Conservation (phyloP, 2,888 invertebrate species). For the Cremastinae sp. region DNA sequence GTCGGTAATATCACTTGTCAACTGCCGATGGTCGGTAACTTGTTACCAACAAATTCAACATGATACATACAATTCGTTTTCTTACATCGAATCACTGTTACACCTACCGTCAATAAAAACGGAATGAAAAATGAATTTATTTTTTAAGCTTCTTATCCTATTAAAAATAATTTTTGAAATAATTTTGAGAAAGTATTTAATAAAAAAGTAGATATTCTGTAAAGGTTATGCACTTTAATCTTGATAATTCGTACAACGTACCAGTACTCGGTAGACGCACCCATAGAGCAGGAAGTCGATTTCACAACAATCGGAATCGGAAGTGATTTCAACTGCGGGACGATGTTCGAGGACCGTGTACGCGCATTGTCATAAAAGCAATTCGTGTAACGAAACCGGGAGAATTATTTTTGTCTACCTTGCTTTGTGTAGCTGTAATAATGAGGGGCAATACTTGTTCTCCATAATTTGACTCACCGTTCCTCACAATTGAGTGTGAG, state of each 20-base stretch:
- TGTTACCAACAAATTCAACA: no score
- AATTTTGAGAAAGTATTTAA: not conserved
- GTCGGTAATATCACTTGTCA: no score
- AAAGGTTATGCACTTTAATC: not conserved
- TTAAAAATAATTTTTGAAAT: no score
- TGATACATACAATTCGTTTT: no score
- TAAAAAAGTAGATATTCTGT: not conserved
- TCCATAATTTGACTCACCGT: conserved; percentile 24
- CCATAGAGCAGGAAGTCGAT: conserved; percentile 69
- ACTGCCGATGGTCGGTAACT: no score
- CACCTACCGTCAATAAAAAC: no score
- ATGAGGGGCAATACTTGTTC: conserved; percentile 64
- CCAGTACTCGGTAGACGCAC: conserved; percentile 53
- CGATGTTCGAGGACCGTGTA: conserved; percentile 68
- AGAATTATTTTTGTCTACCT: conserved; percentile 68
- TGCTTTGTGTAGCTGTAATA: conserved; percentile 61
- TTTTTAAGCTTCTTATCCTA: no score
- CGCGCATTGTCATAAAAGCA: conserved; percentile 70
- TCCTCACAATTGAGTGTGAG: not conserved
- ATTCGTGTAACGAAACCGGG: conserved; percentile 39
- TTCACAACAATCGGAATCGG: conserved; percentile 75
- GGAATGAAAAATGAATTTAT: no score
- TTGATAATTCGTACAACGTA: not conserved
- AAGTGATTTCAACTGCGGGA: conserved; percentile 72
- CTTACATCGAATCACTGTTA: no score